Evolutionary conservation across 2,888 invertebrate genomes (phyloP), one percentile per base, ranked within the genome.

Genomic region (Liposcelis brunnea): DNA sequence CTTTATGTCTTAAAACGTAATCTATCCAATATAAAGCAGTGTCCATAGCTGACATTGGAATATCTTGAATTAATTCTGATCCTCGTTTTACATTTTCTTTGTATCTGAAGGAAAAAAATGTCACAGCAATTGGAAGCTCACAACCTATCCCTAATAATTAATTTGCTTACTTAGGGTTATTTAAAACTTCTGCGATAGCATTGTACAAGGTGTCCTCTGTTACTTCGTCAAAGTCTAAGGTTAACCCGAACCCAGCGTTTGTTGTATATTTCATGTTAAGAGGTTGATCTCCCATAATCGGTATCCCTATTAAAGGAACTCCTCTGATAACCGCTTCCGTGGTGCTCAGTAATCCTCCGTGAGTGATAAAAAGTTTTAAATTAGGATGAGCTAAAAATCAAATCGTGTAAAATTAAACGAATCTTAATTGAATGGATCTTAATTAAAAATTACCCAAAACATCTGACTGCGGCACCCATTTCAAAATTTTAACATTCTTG

Each of bases 291-390:
- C 77, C 79, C 53, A 70, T 78, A 61, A 80, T 72, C 1, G 80
- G 80, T 26, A 79, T 69, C 1, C 72, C 63, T 7, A 80, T 58
- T 45, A 77, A 65, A 0, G 80, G 77, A 7, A 77, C 72, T 5
- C 75, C 79, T 49, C 72, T 71, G 52, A 73, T 69, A 2, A 72
- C 70, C 0, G 77, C 72, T 58, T 82, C 83, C 1, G 77, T 72
- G 26, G 74, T 59, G 45, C 81, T 78, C 53, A 82, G 67, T 54
- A 80, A 70, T 1, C 83, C 84, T 1, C 76, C 80, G 56, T 84
- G 83, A 0, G 77, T 75, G 51, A 83, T 68, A 54, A 79, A 81
- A 0, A 73, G 74, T 47, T 70, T 61, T 0, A 80, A 71, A 52
- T 80, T 80, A 1, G 74, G 75, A 57, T 83, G 80, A 53, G 69